Base-by-base conservation (phyloP, 2,113 vertebrate species). In the Ivindomyrus marchei region DNA sequence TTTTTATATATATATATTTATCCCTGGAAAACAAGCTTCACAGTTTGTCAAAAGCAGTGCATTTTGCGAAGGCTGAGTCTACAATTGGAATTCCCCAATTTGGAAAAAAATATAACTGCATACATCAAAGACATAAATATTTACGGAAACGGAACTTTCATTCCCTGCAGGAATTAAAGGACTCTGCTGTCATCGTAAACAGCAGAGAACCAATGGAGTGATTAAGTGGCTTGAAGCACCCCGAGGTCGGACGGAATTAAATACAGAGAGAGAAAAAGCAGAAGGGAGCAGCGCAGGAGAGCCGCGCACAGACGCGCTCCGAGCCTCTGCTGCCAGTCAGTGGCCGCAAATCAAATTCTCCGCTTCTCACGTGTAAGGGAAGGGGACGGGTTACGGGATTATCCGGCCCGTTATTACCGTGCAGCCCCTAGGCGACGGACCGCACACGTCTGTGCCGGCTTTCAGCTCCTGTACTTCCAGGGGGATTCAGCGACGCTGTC, bases 301-400 rank as follows among this genome's bases (percentile, higher is more conserved):
- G 27, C 17, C 46, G 47, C 46, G 15, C 46, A 89, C 24, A 0
- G 8, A 52, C 50, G 24, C 42, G 10, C 50, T 47, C 50, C 24
- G 80, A 62, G 77, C 50, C 45, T 85, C 84, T 89, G 89, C 45
- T 4, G 89, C 93, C 93, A 93, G 94, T 94, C 95, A 94, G 93
- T 89, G 93, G 13, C 4, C 2, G 56, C 87, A 46, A 88, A 70
- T 70, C 87, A 70, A 88, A n/a, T 27, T 27, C 56, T 36, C 24
- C 87, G 4, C 58, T 46, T 24, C 45, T 4, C 66, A 77, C 8
- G 66, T 89, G 88, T 46, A 50, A 24, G 50, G 42, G 46, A 66
- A 66, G 88, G 46, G 66, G 88, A n/a, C 3, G n/a, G n/a, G 27
- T 1, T 17, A n/a, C 39, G 62, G 46, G 62, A 8, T 24, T 89